phyloP scores from a whole-genome alignment of 2,113 vertebrate genomes.

The Panthera tigris region DNA sequence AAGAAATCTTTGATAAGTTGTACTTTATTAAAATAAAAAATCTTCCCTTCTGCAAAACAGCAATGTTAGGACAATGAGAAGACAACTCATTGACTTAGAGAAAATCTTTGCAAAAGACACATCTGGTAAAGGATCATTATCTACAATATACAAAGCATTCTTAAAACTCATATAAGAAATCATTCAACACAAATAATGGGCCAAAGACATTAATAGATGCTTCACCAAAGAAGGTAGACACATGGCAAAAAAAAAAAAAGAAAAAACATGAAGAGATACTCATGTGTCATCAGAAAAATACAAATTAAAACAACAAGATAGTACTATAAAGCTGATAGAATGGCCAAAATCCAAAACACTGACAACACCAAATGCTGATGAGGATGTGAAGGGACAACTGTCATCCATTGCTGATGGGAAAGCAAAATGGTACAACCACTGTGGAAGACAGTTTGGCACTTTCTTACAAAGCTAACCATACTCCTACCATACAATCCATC shows the following conservation, averaged over 20 bases:
- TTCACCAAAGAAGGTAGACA: not conserved
- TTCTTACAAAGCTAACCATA: not conserved
- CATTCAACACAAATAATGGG: not conserved
- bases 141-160: not conserved
- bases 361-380: not conserved
- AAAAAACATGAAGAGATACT: not conserved
- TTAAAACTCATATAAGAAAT: not conserved
- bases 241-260: not conserved
- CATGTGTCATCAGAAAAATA: not conserved
- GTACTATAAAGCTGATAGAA: rapidly evolving
- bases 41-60: not conserved
- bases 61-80: not conserved
- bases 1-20: not conserved
- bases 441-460: not conserved
- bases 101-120: not conserved
- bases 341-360: not conserved
- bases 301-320: not conserved
- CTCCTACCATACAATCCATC: not conserved
- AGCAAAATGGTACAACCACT: not conserved
- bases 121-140: not conserved
- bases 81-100: not conserved
- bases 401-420: not conserved
- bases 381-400: not conserved
- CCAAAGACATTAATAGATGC: not conserved
- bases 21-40: not conserved